Evolutionary conservation across 2,888 invertebrate species (phyloP), one percentile per base, ranked within the genome.

Genomic region (Nomada hirtipes): DNA sequence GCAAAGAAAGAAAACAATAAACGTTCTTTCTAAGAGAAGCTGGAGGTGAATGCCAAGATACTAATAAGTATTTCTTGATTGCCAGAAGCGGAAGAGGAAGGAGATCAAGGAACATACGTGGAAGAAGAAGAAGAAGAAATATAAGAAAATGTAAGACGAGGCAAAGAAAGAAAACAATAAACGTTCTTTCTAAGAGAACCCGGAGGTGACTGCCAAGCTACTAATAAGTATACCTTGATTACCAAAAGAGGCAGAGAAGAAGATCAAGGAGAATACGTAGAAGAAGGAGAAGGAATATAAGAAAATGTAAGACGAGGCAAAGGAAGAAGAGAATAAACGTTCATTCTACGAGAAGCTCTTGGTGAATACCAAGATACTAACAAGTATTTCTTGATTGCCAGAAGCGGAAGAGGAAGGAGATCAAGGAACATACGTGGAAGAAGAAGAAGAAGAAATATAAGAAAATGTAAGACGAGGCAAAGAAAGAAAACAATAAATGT

Each of bases 211-310:
- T 47, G 1, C 63, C 67, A 75, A 82, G 87, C 85, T 88, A 86
- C 82, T 68, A 79, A 88, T 86, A 86, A 79, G 83, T 79, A 83
- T 85, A 78, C 79, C 80, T 65, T 76, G 75, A 79, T 80, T 47
- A 15, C 47, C 15, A 47, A n/a, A n/a, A n/a, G 36, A 36, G 7
- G 36, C 36, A 1, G 36, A 53, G 60, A 71, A 76, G 53, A 53
- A 53, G 53, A 53, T 53, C 76, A 53, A 83, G 69, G 59, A 50
- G 63, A 47, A 70, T 59, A 53, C 53, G 53, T 9, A 7, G 7
- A 9, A 20, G 53, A 53, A 18, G 20, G 11, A 53, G 20, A 9
- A 20, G 53, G 53, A 20, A 53, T n/a, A 9, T 20, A 20, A 20
- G 53, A 20, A 53, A 53, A 53, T 53, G 57, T 77, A 11, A 29